Evolutionary conservation across 2,888 invertebrate species (phyloP).

Genomic region (Drosophila cracens): DNA sequence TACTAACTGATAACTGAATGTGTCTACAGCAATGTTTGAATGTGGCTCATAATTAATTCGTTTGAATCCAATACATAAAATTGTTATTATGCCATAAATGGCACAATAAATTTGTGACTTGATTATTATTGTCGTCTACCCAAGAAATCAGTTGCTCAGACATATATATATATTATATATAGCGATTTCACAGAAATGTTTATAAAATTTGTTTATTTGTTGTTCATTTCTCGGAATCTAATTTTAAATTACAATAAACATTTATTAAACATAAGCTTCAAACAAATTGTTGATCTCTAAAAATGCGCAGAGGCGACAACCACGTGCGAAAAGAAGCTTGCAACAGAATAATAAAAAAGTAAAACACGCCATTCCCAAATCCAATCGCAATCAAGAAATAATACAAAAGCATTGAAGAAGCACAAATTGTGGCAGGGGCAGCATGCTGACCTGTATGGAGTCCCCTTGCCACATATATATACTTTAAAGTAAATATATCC

Average conservation of each 20-base stretch:
- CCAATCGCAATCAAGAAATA: slow-evolving; percentile 2
- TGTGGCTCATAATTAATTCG: slow-evolving; percentile 13
- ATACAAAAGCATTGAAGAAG: slow-evolving; percentile 35
- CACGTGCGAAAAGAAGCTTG: slow-evolving; percentile 44
- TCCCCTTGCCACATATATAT: slow-evolving; percentile 29
- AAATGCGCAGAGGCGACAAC: slow-evolving; percentile 18
- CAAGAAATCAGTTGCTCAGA: not conserved
- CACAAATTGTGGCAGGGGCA: slow-evolving; percentile 27
- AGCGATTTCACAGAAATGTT: not conserved
- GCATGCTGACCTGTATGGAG: slow-evolving; percentile 59
- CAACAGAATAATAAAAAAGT: slow-evolving; percentile 1
- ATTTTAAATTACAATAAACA: not conserved
- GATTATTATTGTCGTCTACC: not conserved
- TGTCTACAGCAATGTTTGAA: slow-evolving; percentile 1
- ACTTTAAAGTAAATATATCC: slow-evolving; percentile 44
- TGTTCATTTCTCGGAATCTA: not conserved
- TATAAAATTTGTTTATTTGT: not conserved
- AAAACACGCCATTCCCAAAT: slow-evolving; percentile 44
- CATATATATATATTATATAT: not conserved
- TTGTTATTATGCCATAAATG: not conserved
- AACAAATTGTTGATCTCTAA: not conserved
- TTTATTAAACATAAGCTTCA: not conserved
- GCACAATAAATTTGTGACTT: not conserved
- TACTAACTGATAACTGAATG: slow-evolving; percentile 29
- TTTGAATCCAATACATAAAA: not conserved